Evolutionary conservation across 2,888 invertebrate species (phyloP).

Genomic region (Nemurella pictetii): DNA sequence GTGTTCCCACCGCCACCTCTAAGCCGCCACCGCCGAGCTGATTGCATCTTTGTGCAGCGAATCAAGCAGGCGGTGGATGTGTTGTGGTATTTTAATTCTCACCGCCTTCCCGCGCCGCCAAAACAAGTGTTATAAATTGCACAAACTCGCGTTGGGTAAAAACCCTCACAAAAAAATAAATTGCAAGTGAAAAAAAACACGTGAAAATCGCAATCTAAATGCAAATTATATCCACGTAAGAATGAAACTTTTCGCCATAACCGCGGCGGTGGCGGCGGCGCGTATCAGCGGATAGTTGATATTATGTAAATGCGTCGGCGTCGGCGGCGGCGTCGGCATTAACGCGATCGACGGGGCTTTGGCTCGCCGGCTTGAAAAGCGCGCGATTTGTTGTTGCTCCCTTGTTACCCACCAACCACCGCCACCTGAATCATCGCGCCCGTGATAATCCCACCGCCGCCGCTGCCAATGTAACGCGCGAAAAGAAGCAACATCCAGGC

Average conservation of each 20-base stretch:
- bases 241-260: background rate
- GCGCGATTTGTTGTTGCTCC: background rate
- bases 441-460: background rate
- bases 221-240: background rate
- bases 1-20: no score
- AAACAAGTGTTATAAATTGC: background rate
- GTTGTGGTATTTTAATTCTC: background rate
- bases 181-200: background rate
- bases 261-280: background rate
- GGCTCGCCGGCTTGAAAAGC: background rate
- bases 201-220: conserved; percentile 1
- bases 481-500: background rate
- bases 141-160: background rate
- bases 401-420: background rate
- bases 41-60: background rate
- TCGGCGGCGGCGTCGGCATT: no score
- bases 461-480: background rate
- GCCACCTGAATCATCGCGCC: background rate
- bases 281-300: background rate
- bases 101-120: background rate
- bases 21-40: background rate
- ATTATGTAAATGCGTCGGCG: background rate
- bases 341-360: background rate
- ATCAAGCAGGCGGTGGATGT: background rate
- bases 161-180: background rate